Base-by-base conservation (phyloP, 2,113 vertebrate genomes). In the Paedocypris sp. region DNA sequence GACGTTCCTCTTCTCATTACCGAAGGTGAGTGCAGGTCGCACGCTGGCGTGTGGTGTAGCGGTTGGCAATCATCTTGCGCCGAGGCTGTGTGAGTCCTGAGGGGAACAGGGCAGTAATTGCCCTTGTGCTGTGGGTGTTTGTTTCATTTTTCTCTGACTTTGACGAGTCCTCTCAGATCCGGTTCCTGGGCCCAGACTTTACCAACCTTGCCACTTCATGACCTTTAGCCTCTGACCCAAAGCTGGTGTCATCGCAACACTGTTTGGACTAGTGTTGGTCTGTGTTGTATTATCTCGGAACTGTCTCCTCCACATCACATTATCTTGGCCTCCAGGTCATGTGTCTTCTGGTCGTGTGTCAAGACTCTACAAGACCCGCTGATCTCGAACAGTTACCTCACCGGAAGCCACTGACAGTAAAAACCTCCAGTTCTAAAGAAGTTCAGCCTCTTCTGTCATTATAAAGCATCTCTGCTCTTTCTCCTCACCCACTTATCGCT, bases 81-180 rank as follows among this genome's bases (percentile, higher is more conserved):
- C 26, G 18, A 53, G 29, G 39, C 23, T 13, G 9, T 63, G 38
- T 53, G 39, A 35, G 29, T 43, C 39, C 45, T 25, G 35, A 52
- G 60, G 33, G 39, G 39, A 33, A 45, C 52, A 62, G 8, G 60
- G 18, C 25, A 42, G 33, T 39, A 47, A 52, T 29, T 36, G 43
- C 32, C 58, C 20, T 48, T 33, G 31, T 48, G 43, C 3, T 22
- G 28, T 18, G 20, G 3, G 20, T 48, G 29, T 36, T 51, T 51
- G 29, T 22, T 16, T 60, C 45, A 49, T 49, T 41, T 3, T 45
- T 22, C 26, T 15, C 3, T 33, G 33, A 51, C 48, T 53, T 53
- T 62, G 60, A 62, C 16, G 32, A 26, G 8, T 60, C 7, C 43
- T 48, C 23, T 50, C 12, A 61, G 22, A 23, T 22, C 11, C 2